These are phyloP conservation scores for Myrmecobius fasciatus DNA, from an alignment of 2,113 vertebrate genomes.

Conservation along the genomic window DNA sequence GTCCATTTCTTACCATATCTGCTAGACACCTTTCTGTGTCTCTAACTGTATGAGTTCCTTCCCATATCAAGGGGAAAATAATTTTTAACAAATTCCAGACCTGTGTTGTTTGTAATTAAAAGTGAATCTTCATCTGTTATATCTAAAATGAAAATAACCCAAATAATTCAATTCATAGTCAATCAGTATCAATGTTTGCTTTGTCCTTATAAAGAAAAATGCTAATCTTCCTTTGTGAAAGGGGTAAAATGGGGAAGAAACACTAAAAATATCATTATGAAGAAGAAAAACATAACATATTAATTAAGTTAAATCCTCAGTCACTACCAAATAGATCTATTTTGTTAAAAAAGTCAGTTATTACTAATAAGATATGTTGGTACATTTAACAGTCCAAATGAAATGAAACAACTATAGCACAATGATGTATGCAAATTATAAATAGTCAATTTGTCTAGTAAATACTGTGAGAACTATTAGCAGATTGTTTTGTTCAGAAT, in stretches of 20 bases:
- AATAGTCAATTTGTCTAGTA: slow-evolving; percentile 80
- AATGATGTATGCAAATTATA: slow-evolving; percentile 70
- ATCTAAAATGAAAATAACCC: slow-evolving; percentile 31
- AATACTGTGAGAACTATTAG: slow-evolving; percentile 75
- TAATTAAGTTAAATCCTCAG: slow-evolving; percentile 72
- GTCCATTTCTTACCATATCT: not conserved
- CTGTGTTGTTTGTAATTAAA: not conserved
- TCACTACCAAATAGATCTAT: slow-evolving; percentile 76
- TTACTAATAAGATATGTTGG: slow-evolving; percentile 78
- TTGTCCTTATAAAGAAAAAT: slow-evolving; percentile 67
- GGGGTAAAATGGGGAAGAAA: not conserved
- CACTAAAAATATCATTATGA: slow-evolving; percentile 63
- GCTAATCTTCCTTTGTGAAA: slow-evolving; percentile 15
- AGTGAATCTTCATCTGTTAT: slow-evolving; percentile 31
- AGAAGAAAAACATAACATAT: slow-evolving; percentile 57
- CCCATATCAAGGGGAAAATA: not conserved
- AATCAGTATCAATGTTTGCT: slow-evolving; percentile 67
- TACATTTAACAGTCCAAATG: slow-evolving; percentile 81
- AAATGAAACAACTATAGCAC: slow-evolving; percentile 73
- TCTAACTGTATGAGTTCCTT: not conserved
- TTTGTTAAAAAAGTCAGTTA: slow-evolving; percentile 77
- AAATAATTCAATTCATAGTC: slow-evolving; percentile 59
- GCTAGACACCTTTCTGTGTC: not conserved
- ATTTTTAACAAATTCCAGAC: not conserved
- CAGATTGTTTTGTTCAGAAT: slow-evolving; percentile 82